Evolutionary conservation across 2,888 invertebrate genomes (phyloP), one percentile per base, ranked within the genome.

Genomic region (Xestoiulus laeticollis): DNA sequence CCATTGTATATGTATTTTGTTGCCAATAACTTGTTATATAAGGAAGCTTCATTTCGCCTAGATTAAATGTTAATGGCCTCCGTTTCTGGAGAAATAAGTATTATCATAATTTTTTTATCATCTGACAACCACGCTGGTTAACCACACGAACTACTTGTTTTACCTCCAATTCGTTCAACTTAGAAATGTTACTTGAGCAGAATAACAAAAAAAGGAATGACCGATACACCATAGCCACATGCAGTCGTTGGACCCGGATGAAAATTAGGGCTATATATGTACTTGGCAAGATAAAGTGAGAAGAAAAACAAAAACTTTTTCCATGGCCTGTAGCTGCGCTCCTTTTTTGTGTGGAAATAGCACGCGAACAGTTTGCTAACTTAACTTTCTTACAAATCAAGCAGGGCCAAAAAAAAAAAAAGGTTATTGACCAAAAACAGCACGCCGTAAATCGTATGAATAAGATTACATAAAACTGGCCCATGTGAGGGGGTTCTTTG

Each of bases 181-280:
- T 30, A 30, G 30, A 30, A 78, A 32, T 78, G 30, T 78, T 30
- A 3, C 30, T 26, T 78, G 26, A 78, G 30, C 14, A 26, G 30
- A 19, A 78, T 78, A n/a, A 10, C 30, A 10, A 32, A 30, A 32
- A 78, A 78, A 78, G 26, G 26, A 59, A 59, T 59, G 48, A 48
- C 48, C 48, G 48, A 48, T 48, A 48, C 48, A 16, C 22, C 59
- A 30, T 78, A 16, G 30, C 14, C 26, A 78, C 10, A 26, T 4
- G 78, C 78, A 78, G 78, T 78, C 78, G 78, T 78, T 78, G 78
- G 78, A 32, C 78, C 78, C 78, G 78, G 78, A 78, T 78, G 78
- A 30, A 78, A 16, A 5, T 78, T 78, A 78, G 30, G 30, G 30
- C 78, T 78, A 32, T n/a, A 30, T 14, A 32, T 78, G 22, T n/a